Evolutionary conservation across 2,888 invertebrate genomes (phyloP), one percentile per base, ranked within the genome.

Genomic region (Meloe dianella): DNA sequence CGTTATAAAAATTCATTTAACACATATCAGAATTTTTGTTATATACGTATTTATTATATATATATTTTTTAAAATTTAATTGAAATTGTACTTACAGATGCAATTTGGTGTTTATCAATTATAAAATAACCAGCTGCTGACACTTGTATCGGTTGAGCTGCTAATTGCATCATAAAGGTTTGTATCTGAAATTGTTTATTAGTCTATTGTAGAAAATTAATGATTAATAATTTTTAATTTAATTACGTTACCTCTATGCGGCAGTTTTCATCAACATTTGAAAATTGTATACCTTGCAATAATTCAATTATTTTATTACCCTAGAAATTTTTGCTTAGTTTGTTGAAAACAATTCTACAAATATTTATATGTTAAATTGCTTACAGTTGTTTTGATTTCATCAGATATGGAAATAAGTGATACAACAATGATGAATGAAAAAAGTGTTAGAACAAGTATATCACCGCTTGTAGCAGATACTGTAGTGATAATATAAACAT

Each of bases 51-150:
- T 58, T 30, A n/a, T 3, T 27, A 30, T n/a, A 14, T 10, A 10
- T 9, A 32, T 27, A 32, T 35, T 20, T 32, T 14, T 29, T 30
- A 12, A 20, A 32, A 35, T 27, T 30, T 32, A 30, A 24, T 24
- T 57, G 4, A 20, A 29, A 17, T n/a, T 1, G 30, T 54, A 74
- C 77, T 78, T 74, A 79, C 79, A 54, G 76, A 73, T 51, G 76
- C 68, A 60, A 76, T 73, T 65, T 77, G 75, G 12, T 70, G 67
- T 63, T 77, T 77, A 61, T 79, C 78, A 68, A 78, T 73, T 35
- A 73, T 73, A 59, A 78, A 79, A 61, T 73, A 79, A 22, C 79
- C 79, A 27, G 75, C 76, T 17, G 79, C 79, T 14, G 77, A 76
- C 22, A 79, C 73, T 51, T 76, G 72, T 29, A 78, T 68, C 8